phyloP scores from a whole-genome alignment of 2,113 vertebrate species.

The Sapayoa aenigma region DNA sequence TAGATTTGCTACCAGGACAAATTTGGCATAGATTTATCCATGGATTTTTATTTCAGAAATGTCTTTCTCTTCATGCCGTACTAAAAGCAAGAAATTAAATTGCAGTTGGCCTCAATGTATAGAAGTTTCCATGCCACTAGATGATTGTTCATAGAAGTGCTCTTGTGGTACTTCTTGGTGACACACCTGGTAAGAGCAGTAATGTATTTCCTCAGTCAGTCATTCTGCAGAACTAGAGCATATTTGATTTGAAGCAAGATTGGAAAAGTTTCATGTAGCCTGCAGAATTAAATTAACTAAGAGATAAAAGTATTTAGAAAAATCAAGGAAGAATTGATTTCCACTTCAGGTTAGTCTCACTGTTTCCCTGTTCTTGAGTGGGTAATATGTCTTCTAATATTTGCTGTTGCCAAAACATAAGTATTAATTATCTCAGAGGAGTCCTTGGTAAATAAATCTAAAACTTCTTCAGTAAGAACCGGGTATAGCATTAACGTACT shows the following conservation, averaged over 20 bases:
- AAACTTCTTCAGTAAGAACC: not conserved
- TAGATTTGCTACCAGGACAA: not conserved
- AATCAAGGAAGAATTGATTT: not conserved
- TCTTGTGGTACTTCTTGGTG: not conserved
- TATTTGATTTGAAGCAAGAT: not conserved
- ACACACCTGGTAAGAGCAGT: not conserved
- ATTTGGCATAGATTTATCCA: not conserved
- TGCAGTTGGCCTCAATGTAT: not conserved
- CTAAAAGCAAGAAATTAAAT: not conserved
- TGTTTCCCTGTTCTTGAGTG: not conserved
- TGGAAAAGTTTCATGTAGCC: not conserved
- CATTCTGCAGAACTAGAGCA: not conserved
- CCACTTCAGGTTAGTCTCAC: not conserved
- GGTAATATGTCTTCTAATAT: not conserved
- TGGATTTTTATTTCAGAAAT: not conserved
- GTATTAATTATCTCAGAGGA: not conserved
- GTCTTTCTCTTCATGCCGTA: not conserved
- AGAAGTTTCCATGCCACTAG: not conserved
- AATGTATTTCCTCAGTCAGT: not conserved
- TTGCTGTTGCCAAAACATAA: not conserved
- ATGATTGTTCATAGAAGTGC: not conserved
- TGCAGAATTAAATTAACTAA: not conserved
- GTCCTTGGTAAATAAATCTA: not conserved
- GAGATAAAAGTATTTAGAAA: not conserved
- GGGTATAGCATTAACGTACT: not conserved